Conservation (phyloP, 1,140 invertebrate species). For the Araneus ventricosus region DNA sequence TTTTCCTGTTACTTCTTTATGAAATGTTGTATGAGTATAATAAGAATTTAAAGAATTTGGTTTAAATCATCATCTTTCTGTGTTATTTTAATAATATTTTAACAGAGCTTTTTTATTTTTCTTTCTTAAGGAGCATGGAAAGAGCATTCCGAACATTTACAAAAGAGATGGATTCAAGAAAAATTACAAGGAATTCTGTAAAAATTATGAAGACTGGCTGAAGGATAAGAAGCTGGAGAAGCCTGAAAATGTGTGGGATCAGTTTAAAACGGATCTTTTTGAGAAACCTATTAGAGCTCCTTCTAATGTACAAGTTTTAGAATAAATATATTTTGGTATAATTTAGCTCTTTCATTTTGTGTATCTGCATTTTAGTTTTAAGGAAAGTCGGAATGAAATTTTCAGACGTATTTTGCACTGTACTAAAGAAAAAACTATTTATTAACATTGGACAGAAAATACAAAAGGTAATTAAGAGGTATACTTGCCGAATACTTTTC, state of each 20-base stretch:
- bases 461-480: no score
- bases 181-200: constrained; percentile 46
- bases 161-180: constrained; percentile 9
- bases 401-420: no score
- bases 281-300: neutral
- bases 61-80: no score
- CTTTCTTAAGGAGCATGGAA: constrained; percentile 42
- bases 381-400: no score
- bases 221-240: constrained; percentile 22
- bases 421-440: no score
- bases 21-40: no score
- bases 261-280: constrained; percentile 40
- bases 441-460: no score
- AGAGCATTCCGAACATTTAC: neutral
- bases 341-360: neutral
- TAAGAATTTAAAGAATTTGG: neutral
- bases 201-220: constrained; percentile 50
- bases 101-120: neutral
- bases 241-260: constrained; percentile 36
- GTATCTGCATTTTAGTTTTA: neutral
- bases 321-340: neutral
- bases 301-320: constrained; percentile 25
- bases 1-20: no score
- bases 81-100: neutral
- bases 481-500: no score